Percentiles rank a stretch among this genome's conserved stretches.
phyloP scores from a whole-genome alignment of 2,797 vertebrate species.

The Meda fulgida region DNA sequence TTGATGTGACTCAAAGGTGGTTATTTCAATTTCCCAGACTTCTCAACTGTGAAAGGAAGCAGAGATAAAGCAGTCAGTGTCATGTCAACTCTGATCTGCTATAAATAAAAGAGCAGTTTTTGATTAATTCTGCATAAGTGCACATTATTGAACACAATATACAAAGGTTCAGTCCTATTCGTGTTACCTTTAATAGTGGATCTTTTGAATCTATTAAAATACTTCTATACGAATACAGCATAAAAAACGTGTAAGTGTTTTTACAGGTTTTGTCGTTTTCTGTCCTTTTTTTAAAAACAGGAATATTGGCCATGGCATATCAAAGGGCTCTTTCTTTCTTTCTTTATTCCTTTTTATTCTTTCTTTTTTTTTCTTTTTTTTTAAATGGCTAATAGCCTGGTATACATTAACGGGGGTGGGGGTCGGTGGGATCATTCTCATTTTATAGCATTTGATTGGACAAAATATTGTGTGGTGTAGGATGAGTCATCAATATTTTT shows the following conservation, averaged over 20 bases:
- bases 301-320: no score
- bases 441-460: not conserved
- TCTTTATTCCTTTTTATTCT: not conserved
- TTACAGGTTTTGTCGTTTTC: not conserved
- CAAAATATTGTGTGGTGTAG: not conserved
- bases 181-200: not conserved
- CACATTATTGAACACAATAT: not conserved
- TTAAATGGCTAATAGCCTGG: not conserved
- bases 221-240: no score
- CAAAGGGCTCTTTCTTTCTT: not conserved
- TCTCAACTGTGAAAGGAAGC: slow-evolving; percentile 14
- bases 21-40: slow-evolving; percentile 1
- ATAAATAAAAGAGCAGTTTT: slow-evolving; percentile 2
- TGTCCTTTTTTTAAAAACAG: no score
- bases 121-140: slow-evolving; percentile 9
- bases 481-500: not conserved
- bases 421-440: not conserved
- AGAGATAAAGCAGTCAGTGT: not conserved
- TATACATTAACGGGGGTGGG: not conserved
- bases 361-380: not conserved
- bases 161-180: not conserved
- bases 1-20: not conserved
- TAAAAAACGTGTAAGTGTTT: not conserved
- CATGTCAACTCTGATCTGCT: slow-evolving; percentile 6
- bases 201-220: not conserved